Conservation (phyloP, 2,113 vertebrate genomes). For the Syrmaticus mikado region DNA sequence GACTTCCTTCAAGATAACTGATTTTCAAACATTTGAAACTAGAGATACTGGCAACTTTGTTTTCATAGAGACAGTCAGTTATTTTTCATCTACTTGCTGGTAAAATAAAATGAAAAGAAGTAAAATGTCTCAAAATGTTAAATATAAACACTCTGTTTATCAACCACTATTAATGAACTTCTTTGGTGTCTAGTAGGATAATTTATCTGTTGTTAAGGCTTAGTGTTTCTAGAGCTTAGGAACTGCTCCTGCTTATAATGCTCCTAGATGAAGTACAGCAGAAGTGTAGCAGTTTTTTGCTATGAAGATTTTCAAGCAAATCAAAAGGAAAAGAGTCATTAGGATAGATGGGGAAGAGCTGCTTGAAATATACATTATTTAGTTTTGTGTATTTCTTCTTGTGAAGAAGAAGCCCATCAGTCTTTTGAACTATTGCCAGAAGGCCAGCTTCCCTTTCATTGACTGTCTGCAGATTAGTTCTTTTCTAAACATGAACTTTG, state of each 20-base stretch:
- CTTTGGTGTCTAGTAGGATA: background rate
- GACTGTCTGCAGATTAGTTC: conserved; percentile 1
- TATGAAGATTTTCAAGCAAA: background rate
- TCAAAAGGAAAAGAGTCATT: background rate
- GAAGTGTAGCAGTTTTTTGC: background rate
- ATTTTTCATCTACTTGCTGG: background rate
- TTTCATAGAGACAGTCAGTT: background rate
- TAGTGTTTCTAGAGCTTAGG: background rate
- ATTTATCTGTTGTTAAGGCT: background rate
- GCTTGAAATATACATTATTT: background rate
- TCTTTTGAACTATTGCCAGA: background rate
- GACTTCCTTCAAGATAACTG: background rate
- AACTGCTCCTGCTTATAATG: background rate
- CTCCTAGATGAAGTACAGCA: background rate
- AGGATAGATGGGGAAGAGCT: background rate
- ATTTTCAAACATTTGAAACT: background rate
- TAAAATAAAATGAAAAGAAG: background rate
- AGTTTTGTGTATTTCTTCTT: background rate
- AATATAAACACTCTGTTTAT: background rate
- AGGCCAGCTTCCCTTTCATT: conserved; percentile 5
- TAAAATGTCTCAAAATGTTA: background rate
- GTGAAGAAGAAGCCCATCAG: background rate
- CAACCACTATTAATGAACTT: background rate
- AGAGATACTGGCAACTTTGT: background rate
- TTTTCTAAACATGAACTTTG: conserved; percentile 37